phyloP scores from a whole-genome alignment of 2,113 vertebrate species.

The Patagioenas fasciata region DNA sequence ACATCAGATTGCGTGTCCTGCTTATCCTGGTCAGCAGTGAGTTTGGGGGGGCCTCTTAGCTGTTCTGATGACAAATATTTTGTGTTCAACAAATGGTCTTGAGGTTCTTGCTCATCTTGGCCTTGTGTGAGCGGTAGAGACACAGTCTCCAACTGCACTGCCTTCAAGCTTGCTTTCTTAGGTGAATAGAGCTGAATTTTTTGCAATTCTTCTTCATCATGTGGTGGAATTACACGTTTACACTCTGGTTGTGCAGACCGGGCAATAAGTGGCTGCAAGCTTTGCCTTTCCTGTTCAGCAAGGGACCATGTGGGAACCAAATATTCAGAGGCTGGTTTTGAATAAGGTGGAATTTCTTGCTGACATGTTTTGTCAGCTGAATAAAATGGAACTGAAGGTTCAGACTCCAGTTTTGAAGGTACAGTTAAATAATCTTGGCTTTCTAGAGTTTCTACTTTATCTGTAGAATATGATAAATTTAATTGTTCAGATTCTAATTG shows the following conservation, averaged over 20 bases:
- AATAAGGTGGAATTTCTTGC: background rate
- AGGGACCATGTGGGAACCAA: background rate
- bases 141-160: background rate
- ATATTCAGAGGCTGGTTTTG: background rate
- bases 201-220: background rate
- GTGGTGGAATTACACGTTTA: background rate
- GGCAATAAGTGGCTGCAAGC: background rate
- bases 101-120: background rate
- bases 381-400: background rate
- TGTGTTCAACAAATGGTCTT: background rate
- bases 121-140: background rate
- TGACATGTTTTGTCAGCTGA: background rate
- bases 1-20: background rate
- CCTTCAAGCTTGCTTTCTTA: background rate
- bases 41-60: background rate
- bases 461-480: conserved; percentile 10
- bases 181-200: background rate
- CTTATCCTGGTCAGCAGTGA: background rate
- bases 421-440: conserved; percentile 15
- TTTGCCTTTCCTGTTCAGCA: conserved; percentile 31
- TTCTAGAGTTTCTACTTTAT: background rate
- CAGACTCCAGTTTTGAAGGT: background rate
- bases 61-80: conserved; percentile 27
- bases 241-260: background rate
- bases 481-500: background rate